A percentile compares a stretch with the other conserved stretches of the same genome.
Conservation (phyloP, 2,797 vertebrate species). For the Alauda arvensis region DNA sequence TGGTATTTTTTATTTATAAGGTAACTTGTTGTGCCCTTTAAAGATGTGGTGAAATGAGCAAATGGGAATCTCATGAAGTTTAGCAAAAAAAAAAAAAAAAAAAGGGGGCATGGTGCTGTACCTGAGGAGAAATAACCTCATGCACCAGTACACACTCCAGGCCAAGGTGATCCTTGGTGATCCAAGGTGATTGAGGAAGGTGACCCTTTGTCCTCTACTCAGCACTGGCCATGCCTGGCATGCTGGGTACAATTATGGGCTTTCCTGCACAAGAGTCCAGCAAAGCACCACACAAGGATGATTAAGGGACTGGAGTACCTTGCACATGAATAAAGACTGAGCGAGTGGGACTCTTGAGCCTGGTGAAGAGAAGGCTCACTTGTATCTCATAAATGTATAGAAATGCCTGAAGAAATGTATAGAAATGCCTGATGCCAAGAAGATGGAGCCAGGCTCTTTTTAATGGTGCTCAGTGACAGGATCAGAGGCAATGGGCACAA, state of each 20-base stretch:
- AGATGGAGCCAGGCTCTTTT: not conserved
- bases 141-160: accelerated
- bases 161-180: not conserved
- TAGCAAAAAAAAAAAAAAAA: not conserved
- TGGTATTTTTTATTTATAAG: not conserved
- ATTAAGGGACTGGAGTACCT: not conserved
- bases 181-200: accelerated
- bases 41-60: not conserved
- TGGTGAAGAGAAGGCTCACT: not conserved
- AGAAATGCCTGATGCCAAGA: not conserved
- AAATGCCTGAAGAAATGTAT: not conserved
- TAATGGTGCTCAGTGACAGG: not conserved
- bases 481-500: not conserved
- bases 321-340: not conserved
- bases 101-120: not conserved
- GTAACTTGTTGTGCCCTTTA: not conserved
- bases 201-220: not conserved
- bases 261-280: not conserved
- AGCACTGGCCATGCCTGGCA: not conserved
- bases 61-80: not conserved
- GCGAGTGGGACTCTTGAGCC: not conserved
- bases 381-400: not conserved
- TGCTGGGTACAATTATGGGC: not conserved
- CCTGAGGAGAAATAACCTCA: not conserved
- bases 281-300: not conserved